phyloP scores from a whole-genome alignment of 2,888 invertebrate genomes.

The Quadroppia sp. region DNA sequence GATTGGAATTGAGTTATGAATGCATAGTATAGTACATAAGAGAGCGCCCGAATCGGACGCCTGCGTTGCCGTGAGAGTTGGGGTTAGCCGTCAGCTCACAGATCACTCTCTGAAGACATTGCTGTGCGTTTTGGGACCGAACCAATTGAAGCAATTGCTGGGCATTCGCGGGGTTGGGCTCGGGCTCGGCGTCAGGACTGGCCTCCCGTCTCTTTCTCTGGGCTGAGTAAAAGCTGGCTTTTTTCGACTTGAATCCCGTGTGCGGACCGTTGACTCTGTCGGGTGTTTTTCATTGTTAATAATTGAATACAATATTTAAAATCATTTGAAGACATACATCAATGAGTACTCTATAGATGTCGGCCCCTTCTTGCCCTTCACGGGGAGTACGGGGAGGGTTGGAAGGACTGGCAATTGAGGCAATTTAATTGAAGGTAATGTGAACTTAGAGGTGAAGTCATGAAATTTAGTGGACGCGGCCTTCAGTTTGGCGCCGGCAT shows the following conservation, averaged over 20 bases:
- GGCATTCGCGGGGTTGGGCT: not conserved
- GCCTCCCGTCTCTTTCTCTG: not conserved
- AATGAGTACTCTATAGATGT: slow-evolving; percentile 6
- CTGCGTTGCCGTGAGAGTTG: slow-evolving; percentile 28
- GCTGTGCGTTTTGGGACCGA: slow-evolving; percentile 19
- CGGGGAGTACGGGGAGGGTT: no score
- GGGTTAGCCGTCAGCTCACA: slow-evolving; percentile 37
- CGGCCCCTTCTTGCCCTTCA: not conserved
- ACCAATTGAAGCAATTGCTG: slow-evolving; percentile 12
- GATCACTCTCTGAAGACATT: slow-evolving; percentile 34
- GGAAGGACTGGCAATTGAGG: not conserved
- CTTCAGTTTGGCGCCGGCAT: not conserved
- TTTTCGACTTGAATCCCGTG: not conserved
- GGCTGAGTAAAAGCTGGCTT: slow-evolving; percentile 1
- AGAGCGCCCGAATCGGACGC: slow-evolving; percentile 27
- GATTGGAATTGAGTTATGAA: not conserved
- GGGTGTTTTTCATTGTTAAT: not conserved
- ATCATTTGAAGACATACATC: not conserved
- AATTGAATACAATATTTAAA: not conserved
- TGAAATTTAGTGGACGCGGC: not conserved
- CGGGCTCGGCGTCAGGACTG: not conserved
- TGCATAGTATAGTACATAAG: not conserved
- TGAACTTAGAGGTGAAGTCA: not conserved
- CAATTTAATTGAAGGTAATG: not conserved
- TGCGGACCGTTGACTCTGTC: slow-evolving; percentile 15